These are phyloP conservation scores for Sinosuthora webbiana DNA, from an alignment of 2,113 vertebrate genomes.

Conservation along the genomic window DNA sequence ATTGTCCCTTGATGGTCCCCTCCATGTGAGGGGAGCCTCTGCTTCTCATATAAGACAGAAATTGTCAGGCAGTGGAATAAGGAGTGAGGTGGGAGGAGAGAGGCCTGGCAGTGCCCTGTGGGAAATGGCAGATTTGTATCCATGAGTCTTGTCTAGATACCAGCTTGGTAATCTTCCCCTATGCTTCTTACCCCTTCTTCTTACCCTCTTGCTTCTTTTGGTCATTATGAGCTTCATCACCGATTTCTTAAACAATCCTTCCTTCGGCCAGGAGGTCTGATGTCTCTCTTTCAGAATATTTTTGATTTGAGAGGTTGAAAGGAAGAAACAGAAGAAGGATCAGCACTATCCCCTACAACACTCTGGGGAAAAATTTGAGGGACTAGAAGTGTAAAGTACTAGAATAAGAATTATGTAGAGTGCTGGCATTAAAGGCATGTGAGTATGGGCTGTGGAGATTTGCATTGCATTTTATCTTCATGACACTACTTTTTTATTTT, in stretches of 20 bases:
- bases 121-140: not conserved
- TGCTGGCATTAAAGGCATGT: not conserved
- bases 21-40: not conserved
- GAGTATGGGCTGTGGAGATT: not conserved
- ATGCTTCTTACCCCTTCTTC: rapidly evolving
- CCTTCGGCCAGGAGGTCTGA: not conserved
- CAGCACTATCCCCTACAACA: not conserved
- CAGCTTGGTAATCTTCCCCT: not conserved
- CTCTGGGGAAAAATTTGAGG: not conserved
- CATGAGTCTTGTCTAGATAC: not conserved
- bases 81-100: not conserved
- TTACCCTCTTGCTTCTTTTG: not conserved
- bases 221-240: not conserved
- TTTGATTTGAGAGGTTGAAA: not conserved
- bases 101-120: not conserved
- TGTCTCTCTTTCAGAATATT: not conserved
- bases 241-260: not conserved
- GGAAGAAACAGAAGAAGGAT: not conserved
- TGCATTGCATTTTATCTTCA: not conserved
- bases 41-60: not conserved
- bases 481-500: not conserved
- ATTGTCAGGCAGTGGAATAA: not conserved
- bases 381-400: not conserved
- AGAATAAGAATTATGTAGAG: not conserved
- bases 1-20: not conserved